Percentiles rank a stretch among this genome's conserved stretches.
Evolutionary conservation across 2,797 vertebrate species (phyloP).

Genomic region (Okamejei kenojei): DNA sequence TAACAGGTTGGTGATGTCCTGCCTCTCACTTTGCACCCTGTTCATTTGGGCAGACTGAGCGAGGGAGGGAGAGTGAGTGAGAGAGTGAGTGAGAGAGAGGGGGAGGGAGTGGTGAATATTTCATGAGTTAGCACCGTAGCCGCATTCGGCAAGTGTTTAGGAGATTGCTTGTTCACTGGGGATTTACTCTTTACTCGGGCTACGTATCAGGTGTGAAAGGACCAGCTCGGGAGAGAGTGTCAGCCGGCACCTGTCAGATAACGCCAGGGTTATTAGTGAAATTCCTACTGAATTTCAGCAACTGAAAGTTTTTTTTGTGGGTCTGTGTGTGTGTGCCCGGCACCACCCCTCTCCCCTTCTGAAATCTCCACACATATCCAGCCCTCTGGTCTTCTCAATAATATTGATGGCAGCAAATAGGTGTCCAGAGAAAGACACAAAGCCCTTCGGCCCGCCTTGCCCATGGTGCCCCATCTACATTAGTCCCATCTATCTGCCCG

Average conservation of each 20-base stretch:
- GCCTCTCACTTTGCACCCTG: background rate
- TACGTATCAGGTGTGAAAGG: slow-evolving; percentile 3
- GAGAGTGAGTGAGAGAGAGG: too few relatives aligned
- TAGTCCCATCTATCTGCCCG: too few relatives aligned
- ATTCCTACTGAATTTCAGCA: background rate
- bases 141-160: slow-evolving; percentile 9
- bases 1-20: background rate
- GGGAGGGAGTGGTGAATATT: slow-evolving; percentile 35
- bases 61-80: background rate
- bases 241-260: background rate
- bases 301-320: background rate
- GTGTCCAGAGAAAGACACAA: background rate
- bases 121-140: background rate
- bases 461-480: too few relatives aligned
- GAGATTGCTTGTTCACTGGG: background rate
- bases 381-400: background rate
- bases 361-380: background rate
- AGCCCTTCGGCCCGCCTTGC: too few relatives aligned
- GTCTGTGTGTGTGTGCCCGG: too few relatives aligned
- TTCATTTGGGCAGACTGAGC: background rate
- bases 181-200: background rate
- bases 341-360: too few relatives aligned
- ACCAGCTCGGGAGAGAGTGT: background rate
- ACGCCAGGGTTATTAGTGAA: background rate
- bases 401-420: background rate